Percentiles rank a stretch among this genome's conserved stretches.
These are phyloP conservation scores for Koerneria pararmatus DNA, from an alignment of 2,888 invertebrate genomes.

Conservation along the genomic window DNA sequence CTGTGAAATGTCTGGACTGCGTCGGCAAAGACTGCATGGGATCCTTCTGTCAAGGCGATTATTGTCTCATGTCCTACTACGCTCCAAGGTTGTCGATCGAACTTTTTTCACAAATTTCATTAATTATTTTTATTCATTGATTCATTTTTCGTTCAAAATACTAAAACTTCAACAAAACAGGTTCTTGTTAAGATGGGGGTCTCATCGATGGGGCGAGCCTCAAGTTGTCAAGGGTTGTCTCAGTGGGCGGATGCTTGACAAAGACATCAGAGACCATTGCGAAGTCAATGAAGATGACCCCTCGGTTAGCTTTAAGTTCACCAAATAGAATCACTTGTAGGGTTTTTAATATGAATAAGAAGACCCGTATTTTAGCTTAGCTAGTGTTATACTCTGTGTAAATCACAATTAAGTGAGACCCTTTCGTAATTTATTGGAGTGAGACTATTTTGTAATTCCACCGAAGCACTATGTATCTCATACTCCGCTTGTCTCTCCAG, in stretches of 20 bases:
- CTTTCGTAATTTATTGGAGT: no score
- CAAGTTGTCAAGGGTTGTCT: conserved; percentile 56
- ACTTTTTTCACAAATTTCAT: neutral
- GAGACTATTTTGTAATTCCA: no score
- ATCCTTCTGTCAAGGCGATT: conserved; percentile 45
- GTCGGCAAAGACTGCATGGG: conserved; percentile 49
- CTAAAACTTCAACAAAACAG: conserved; percentile 26
- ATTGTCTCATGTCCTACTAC: conserved; percentile 40
- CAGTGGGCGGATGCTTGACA: conserved; percentile 45
- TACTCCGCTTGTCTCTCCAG: no score
- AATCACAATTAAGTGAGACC: no score
- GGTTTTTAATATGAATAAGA: no score
- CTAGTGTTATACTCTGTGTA: no score
- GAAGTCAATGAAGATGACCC: conserved; percentile 39
- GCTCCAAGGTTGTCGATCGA: conserved; percentile 24
- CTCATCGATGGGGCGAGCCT: conserved; percentile 44
- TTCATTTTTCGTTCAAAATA: neutral
- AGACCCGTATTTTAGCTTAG: no score
- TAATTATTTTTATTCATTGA: neutral
- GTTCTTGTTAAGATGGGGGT: conserved; percentile 55
- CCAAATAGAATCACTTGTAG: no score
- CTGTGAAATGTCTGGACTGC: conserved; percentile 53
- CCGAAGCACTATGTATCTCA: no score
- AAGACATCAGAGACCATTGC: conserved; percentile 48
- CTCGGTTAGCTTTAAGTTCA: no score